Base-by-base conservation (phyloP, 2,888 invertebrate genomes). In the Drosophila maculinotata region DNA sequence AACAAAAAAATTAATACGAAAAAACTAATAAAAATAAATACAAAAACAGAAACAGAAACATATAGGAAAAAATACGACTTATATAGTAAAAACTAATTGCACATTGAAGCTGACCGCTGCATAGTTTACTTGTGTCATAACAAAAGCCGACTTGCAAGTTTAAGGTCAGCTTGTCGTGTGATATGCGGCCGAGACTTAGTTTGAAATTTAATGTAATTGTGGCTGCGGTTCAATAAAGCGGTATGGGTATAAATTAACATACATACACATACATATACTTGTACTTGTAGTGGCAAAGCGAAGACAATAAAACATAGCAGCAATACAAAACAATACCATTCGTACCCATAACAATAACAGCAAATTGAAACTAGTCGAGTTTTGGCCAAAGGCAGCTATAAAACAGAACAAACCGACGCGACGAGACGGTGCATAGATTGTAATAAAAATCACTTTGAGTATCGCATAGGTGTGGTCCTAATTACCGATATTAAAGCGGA, bases 401-500 rank as follows among this genome's bases (percentile, higher is more conserved):
- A 79, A 80, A 78, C 44, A 73, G 53, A 79, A 69, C 42, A 15
- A 71, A 65, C 51, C 47, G 42, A 72, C 57, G 36, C 51, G 12
- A 51, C 9, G 36, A 9, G 42, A 49, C 39, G 52, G 48, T 66
- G 57, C 44, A 54, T 35, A 64, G 57, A 64, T 70, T 75, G 72
- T 66, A 73, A 73, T 73, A 73, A 73, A 73, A 84, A 82, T 87
- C 84, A 85, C 79, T 85, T 83, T 87, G 70, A 80, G 87, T 74
- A 76, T 81, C 72, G 67, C 83, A 81, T 83, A 87, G 87, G 87
- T 87, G 87, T 87, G 87, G 89, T 88, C 87, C 89, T 87, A 87
- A 87, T 87, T 87, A 88, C 89, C 75, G 69, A 86, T 86, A 87
- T 88, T 87, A 89, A 87, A 87, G 87, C 87, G 87, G 88, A 87